These are phyloP conservation scores for Lobophora halterata DNA, from an alignment of 2,888 invertebrate species.

Conservation along the genomic window DNA sequence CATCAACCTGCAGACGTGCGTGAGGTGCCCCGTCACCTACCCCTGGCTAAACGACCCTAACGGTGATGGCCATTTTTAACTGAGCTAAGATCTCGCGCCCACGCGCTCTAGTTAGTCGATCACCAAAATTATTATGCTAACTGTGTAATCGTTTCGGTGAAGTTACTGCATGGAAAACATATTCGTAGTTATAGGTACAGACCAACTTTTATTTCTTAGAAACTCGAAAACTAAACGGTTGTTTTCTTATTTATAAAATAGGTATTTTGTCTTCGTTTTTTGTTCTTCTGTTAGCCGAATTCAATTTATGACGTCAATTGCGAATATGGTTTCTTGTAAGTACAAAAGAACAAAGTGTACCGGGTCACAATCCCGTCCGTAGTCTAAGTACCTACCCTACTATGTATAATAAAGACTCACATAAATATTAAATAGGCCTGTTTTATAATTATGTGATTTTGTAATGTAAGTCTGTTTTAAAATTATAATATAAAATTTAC, in stretches of 20 bases:
- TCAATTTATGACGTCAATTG: conserved; percentile 35
- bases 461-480: conserved; percentile 80
- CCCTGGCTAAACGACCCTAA: conserved; percentile 97
- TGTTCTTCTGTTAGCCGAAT: conserved; percentile 2
- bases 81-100: conserved; percentile 70
- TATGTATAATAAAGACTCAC: conserved; percentile 81
- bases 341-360: conserved; percentile 72
- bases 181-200: conserved; percentile 44
- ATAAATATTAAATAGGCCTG: conserved; percentile 80
- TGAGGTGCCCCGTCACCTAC: conserved; percentile 96
- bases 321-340: conserved; percentile 69
- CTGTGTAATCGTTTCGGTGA: conserved; percentile 55
- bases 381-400: conserved; percentile 78
- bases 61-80: conserved; percentile 92
- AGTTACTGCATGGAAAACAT: conserved; percentile 62
- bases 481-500: conserved; percentile 70
- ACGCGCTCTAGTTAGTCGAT: conserved; percentile 69
- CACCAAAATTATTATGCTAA: conserved; percentile 32
- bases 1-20: conserved; percentile 95
- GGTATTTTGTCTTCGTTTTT: too few species aligned
- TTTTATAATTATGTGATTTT: conserved; percentile 80
- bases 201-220: conserved; percentile 19
- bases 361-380: conserved; percentile 79
- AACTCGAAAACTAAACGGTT: conserved; percentile 22
- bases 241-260: conserved; percentile 20